Evolutionary conservation across 2,888 invertebrate genomes (phyloP), one percentile per base, ranked within the genome.

Genomic region (Willowsia nigromaculata): DNA sequence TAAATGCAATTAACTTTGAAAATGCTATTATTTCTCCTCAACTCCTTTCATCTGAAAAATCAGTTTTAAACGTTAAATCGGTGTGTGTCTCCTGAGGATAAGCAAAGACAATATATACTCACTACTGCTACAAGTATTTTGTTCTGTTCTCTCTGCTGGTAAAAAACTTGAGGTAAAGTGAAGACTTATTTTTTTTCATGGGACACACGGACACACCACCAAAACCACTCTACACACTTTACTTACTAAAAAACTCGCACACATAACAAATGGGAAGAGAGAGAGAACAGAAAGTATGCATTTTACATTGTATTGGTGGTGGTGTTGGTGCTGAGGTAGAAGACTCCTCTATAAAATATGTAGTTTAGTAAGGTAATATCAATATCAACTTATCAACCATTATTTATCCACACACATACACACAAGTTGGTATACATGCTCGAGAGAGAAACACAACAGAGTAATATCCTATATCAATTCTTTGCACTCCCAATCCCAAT

Each of bases 321-420:
- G 0, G 1, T 74, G n/a, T 3, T 43, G 71, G 43, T 43, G 25
- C 13, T 0, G 47, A 40, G 40, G 40, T 11, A 27, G 18, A 13
- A 40, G 13, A 43, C 22, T 4, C 43, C 18, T 43, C 43, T 43
- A 47, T 27, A 74, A 43, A n/a, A 74, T 47, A 80, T 80, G 37
- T 80, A 80, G 80, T 80, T 80, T 59, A 80, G 80, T 80, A 80
- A 80, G 80, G 53, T 78, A 80, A 80, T 80, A 80, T 80, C 80
- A 80, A 80, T 80, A 80, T 80, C 59, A 80, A 80, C 59, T 80
- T 22, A 80, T 80, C 80, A 37, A 33, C 78, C 40, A 80, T 59
- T 59, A 40, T 15, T n/a, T 59, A 37, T 76, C 50, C 76, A 9
- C 76, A 30, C 65, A 65, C 33, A 65, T n/a, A 25, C 2, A 53